A percentile compares a stretch with the other conserved stretches of the same genome.
phyloP scores from a whole-genome alignment of 2,797 vertebrate species.

The Mormyrus hasselquistii region DNA sequence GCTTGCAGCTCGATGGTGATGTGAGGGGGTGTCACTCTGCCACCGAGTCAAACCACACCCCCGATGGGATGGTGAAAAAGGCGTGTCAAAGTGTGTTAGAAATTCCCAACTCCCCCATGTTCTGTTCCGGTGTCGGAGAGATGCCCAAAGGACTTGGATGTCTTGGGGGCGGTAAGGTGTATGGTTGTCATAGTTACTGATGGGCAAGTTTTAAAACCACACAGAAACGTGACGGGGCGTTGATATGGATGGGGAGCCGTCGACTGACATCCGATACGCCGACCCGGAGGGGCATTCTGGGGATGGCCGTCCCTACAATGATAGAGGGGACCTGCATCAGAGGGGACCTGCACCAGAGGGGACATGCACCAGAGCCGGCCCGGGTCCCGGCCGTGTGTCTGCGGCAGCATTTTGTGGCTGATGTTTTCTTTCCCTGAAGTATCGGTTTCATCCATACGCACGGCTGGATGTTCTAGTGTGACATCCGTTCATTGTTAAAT shows the following conservation, averaged over 20 bases:
- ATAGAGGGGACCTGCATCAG: not conserved
- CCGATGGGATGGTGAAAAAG: not conserved
- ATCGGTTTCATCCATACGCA: not conserved
- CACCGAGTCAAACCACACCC: not conserved
- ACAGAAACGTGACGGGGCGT: not conserved
- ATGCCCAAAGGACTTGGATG: conserved; percentile 45
- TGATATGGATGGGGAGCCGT: not conserved
- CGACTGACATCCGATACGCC: not conserved
- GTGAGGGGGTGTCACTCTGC: conserved; percentile 21
- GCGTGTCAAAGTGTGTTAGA: not conserved
- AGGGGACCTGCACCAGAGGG: not conserved
- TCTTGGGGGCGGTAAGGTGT: not conserved
- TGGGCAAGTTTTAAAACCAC: not conserved
- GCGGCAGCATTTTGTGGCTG: not conserved
- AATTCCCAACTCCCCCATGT: conserved; percentile 46
- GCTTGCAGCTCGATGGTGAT: conserved; percentile 35
- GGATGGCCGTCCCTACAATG: not conserved
- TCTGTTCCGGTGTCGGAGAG: conserved; percentile 55
- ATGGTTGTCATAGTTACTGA: not conserved
- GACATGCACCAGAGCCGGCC: not conserved
- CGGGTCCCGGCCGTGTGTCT: not conserved
- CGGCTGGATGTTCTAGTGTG: not conserved
- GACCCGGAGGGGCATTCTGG: not conserved
- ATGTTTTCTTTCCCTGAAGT: not conserved
- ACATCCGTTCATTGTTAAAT: not conserved